Percentiles rank a stretch among this genome's conserved stretches.
Evolutionary conservation across 1,140 invertebrate genomes (phyloP).

Genomic region (Copidosoma floridanum): DNA sequence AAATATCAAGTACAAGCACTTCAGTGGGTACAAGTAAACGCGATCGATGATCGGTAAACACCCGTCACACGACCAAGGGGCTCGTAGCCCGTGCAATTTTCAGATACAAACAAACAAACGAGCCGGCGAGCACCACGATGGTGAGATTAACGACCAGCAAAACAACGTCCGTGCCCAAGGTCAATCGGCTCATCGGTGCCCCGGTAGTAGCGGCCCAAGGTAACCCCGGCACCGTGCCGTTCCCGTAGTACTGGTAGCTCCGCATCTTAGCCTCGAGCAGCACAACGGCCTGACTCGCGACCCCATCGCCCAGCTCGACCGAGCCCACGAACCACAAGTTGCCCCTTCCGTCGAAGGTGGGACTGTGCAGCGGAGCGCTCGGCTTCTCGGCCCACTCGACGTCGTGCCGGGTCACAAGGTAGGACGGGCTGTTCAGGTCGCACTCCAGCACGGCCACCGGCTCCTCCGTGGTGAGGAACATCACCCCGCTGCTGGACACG

Average conservation of each 20-base stretch:
- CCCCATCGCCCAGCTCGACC: conserved; percentile 66
- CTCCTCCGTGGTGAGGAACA: conserved; percentile 67
- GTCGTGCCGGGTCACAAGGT: too few species aligned
- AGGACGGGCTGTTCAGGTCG: conserved; percentile 57
- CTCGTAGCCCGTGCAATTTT: too few species aligned
- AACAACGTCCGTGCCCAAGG: too few species aligned
- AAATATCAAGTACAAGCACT: too few species aligned
- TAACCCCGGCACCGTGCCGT: conserved; percentile 43
- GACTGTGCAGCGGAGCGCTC: conserved; percentile 70
- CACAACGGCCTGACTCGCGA: conserved; percentile 57
- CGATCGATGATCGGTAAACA: too few species aligned
- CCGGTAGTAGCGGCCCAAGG: too few species aligned
- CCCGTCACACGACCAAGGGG: too few species aligned
- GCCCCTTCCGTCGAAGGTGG: conserved; percentile 66
- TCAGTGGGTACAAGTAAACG: too few species aligned
- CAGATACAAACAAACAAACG: too few species aligned
- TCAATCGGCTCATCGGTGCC: too few species aligned
- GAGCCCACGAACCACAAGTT: conserved; percentile 65
- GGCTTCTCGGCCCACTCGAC: conserved; percentile 54
- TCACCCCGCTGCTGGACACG: conserved; percentile 64
- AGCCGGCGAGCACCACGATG: too few species aligned
- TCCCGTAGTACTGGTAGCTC: conserved; percentile 63
- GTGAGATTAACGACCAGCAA: too few species aligned
- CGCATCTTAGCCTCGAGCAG: conserved; percentile 59
- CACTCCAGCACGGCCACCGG: conserved; percentile 67